Evolutionary conservation across 2,797 vertebrate genomes (phyloP).

Genomic region (Pagetopsis macropterus): DNA sequence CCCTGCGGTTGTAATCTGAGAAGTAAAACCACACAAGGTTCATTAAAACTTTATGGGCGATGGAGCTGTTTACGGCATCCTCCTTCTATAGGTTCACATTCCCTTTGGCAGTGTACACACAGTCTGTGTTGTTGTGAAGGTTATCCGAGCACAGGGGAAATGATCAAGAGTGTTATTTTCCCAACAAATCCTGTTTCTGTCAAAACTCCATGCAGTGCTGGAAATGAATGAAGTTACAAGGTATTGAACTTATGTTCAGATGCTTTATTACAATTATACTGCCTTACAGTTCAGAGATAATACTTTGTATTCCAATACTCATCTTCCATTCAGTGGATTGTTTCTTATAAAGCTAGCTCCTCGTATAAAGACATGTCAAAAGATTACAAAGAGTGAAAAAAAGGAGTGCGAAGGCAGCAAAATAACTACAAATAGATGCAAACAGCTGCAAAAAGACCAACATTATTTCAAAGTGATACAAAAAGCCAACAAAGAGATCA

Average conservation of each 20-base stretch:
- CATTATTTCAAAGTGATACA: too few relatives aligned
- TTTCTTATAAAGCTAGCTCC: neutral
- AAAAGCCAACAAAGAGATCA: too few relatives aligned
- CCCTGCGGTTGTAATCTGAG: constrained; percentile 28
- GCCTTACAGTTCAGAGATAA: neutral
- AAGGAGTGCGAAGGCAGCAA: too few relatives aligned
- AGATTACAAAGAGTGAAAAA: too few relatives aligned
- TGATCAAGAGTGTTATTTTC: neutral
- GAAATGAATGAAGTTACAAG: neutral
- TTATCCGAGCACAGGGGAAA: neutral
- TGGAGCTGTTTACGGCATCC: neutral
- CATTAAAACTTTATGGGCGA: constrained; percentile 32
- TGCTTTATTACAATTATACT: neutral
- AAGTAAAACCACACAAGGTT: constrained; percentile 31
- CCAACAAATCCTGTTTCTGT: neutral
- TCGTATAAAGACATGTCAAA: too few relatives aligned
- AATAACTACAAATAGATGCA: too few relatives aligned
- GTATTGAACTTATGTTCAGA: neutral
- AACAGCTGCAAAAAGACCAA: too few relatives aligned
- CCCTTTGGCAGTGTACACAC: neutral
- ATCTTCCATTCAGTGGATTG: neutral
- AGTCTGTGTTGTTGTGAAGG: neutral
- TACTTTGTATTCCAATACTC: neutral
- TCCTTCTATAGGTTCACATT: neutral
- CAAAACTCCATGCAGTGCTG: neutral